phyloP scores from a whole-genome alignment of 35 echinoderm and acorn worm genomes.

The Strongylocentrotus purpuratus region DNA sequence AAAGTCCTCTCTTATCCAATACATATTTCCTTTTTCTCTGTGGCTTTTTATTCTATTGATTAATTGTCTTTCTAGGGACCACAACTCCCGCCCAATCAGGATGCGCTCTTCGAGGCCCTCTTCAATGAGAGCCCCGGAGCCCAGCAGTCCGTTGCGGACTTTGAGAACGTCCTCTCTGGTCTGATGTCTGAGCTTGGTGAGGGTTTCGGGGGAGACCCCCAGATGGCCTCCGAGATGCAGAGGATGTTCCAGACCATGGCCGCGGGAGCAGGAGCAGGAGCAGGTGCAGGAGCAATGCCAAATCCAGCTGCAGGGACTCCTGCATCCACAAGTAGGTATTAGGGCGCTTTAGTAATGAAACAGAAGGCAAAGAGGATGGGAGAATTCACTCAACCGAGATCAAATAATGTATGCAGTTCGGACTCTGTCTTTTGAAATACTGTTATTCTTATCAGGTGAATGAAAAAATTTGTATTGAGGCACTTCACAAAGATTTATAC shows the following conservation, averaged over 20 bases:
- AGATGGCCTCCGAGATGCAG: constrained; percentile 29
- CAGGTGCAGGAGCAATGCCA: not conserved
- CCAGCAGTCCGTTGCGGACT: not conserved
- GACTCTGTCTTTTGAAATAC: too few relatives aligned
- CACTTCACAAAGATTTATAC: too few relatives aligned
- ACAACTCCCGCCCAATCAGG: not conserved
- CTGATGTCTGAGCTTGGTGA: constrained; percentile 57
- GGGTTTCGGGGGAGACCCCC: not conserved
- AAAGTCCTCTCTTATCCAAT: not conserved
- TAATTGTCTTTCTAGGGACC: not conserved
- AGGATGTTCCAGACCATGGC: constrained; percentile 24
- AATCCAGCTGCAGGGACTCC: not conserved
- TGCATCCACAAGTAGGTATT: not conserved
- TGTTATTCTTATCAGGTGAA: too few relatives aligned
- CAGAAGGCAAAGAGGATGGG: too few relatives aligned
- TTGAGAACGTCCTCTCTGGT: constrained; percentile 41
- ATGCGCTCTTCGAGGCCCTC: constrained; percentile 44
- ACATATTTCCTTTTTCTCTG: not conserved
- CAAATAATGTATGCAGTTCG: too few relatives aligned
- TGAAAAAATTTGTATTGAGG: too few relatives aligned
- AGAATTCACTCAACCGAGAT: too few relatives aligned
- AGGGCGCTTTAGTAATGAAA: too few relatives aligned
- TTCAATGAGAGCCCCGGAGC: constrained; percentile 21
- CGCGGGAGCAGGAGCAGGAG: not conserved
- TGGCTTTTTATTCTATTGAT: not conserved